Percentiles rank a stretch among this genome's conserved stretches.
Conservation (phyloP, 2,888 invertebrate genomes). For the Oscheius sp. region DNA sequence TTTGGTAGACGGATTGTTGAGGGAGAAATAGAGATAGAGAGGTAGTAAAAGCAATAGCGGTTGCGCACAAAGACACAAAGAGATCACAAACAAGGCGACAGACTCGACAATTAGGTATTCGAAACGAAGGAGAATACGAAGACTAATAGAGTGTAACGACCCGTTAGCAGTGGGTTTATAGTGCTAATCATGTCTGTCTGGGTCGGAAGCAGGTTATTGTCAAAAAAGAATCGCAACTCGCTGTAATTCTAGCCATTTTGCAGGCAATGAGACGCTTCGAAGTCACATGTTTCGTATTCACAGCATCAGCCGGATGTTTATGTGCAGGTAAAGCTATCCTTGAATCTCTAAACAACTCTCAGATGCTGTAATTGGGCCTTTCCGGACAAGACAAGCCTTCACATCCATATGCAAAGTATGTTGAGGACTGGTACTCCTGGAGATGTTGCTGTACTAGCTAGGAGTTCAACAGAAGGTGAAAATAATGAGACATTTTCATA, state of each 20-base stretch:
- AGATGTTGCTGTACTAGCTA: slow-evolving; percentile 62
- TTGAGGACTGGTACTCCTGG: slow-evolving; percentile 58
- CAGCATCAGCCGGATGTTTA: slow-evolving; percentile 70
- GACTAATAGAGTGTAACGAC: background rate
- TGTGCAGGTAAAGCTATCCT: too few species aligned
- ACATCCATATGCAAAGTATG: slow-evolving; percentile 66
- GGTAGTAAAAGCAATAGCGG: background rate
- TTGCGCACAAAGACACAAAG: too few species aligned
- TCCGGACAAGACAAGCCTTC: slow-evolving; percentile 67
- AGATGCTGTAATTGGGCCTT: slow-evolving; percentile 70
- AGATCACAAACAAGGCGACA: too few species aligned
- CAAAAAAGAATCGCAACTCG: too few species aligned
- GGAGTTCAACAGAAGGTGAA: slow-evolving; percentile 60
- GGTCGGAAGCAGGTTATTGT: slow-evolving; percentile 14
- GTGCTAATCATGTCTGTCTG: slow-evolving; percentile 1
- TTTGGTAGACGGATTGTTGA: background rate
- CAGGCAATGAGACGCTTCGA: slow-evolving; percentile 70
- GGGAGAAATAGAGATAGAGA: background rate
- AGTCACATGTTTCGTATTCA: slow-evolving; percentile 69
- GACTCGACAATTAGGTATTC: background rate
- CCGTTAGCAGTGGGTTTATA: slow-evolving; percentile 6
- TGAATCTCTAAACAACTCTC: too few species aligned
- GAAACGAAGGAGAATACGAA: background rate
- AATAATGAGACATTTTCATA: background rate
- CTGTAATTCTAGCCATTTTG: too few species aligned